phyloP scores from a whole-genome alignment of 1,140 invertebrate species.

The Pogonognathellus flavescens region DNA sequence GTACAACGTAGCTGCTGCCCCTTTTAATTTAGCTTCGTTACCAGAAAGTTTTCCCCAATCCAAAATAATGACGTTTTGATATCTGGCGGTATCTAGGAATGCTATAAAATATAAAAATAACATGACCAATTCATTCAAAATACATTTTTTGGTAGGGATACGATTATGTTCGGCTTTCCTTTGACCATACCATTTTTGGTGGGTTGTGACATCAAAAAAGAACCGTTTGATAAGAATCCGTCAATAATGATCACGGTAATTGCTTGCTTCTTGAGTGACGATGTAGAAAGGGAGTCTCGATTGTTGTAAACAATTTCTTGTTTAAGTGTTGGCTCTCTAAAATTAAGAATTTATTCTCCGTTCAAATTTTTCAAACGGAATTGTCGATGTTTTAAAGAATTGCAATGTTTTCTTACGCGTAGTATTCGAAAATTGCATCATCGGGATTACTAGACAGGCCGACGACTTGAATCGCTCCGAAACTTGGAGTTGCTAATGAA shows the following conservation, averaged over 20 bases:
- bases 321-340: neutral
- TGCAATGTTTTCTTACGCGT: too few relatives aligned
- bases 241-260: constrained; percentile 48
- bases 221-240: constrained; percentile 53
- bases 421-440: too few relatives aligned
- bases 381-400: too few relatives aligned
- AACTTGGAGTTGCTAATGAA: too few relatives aligned
- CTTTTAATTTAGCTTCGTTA: too few relatives aligned
- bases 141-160: too few relatives aligned
- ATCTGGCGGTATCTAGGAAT: neutral
- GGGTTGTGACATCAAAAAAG: constrained; percentile 13
- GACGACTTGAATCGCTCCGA: too few relatives aligned
- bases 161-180: too few relatives aligned
- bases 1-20: neutral
- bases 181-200: neutral
- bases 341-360: neutral
- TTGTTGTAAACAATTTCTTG: constrained; percentile 37
- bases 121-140: neutral
- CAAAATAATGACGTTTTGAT: constrained; percentile 49
- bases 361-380: too few relatives aligned
- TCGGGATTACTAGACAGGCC: too few relatives aligned
- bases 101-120: neutral
- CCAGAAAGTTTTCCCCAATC: constrained; percentile 57
- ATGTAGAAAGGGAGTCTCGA: neutral
- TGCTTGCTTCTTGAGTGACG: neutral